Evolutionary conservation across 1,140 invertebrate genomes (phyloP).

Genomic region (Pseudomyrmex sp.): DNA sequence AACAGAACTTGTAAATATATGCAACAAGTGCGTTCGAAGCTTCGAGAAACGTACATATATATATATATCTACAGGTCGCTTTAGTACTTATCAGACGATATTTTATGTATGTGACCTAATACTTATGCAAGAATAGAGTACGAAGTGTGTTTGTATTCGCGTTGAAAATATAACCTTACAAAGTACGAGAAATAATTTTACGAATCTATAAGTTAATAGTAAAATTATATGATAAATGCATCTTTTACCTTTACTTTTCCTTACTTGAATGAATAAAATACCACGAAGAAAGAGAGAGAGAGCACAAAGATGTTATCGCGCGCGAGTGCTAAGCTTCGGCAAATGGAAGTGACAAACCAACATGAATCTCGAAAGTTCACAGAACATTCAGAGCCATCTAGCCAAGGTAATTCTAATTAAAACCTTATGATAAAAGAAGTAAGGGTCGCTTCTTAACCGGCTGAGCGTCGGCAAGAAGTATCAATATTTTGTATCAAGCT

Average conservation of each 20-base stretch:
- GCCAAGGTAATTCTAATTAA: neutral
- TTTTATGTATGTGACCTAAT: neutral
- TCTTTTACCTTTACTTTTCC: too few species aligned
- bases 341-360: too few species aligned
- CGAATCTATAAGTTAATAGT: too few species aligned
- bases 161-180: neutral
- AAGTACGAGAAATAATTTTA: too few species aligned
- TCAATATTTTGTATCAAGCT: neutral
- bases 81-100: conserved; percentile 13
- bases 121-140: neutral
- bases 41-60: neutral
- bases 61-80: too few species aligned
- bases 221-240: too few species aligned
- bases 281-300: too few species aligned
- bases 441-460: neutral
- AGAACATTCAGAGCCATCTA: neutral
- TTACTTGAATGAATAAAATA: too few species aligned
- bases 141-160: neutral
- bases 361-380: neutral
- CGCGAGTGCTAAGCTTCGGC: too few species aligned
- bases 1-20: conserved; percentile 10
- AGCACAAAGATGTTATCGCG: too few species aligned
- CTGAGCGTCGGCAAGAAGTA: too few species aligned
- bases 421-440: neutral
- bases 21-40: neutral